Evolutionary conservation across 2,888 invertebrate genomes (phyloP).

Genomic region (Phragmatobia fuliginosa): DNA sequence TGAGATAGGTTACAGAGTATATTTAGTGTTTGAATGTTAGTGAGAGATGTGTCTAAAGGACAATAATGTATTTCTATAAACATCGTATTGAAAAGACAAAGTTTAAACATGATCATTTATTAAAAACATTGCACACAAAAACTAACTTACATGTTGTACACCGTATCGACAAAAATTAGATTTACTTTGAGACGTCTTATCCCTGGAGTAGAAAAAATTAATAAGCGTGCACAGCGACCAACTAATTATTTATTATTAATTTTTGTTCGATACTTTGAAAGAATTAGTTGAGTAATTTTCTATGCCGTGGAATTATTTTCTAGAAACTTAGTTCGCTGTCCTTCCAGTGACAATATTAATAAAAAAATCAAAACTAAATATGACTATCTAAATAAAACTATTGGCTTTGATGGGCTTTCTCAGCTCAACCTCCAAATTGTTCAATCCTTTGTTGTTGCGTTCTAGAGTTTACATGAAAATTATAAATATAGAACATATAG

Average conservation of each 20-base stretch:
- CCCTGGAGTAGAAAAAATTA: background rate
- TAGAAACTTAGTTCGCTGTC: background rate
- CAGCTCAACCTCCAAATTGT: background rate
- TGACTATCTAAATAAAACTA: too few relatives aligned
- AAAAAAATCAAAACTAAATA: too few relatives aligned
- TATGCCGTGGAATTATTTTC: background rate
- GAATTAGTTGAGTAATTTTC: background rate
- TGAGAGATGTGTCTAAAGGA: background rate
- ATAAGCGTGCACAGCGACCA: background rate
- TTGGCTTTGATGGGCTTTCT: too few relatives aligned
- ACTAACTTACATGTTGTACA: background rate
- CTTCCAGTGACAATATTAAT: background rate
- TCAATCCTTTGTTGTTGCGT: background rate
- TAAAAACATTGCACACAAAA: background rate
- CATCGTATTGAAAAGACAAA: background rate
- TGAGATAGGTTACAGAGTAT: background rate
- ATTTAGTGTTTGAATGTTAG: background rate
- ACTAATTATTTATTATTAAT: background rate
- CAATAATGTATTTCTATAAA: background rate
- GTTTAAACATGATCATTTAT: background rate
- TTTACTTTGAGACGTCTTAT: background rate
- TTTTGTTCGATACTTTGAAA: background rate
- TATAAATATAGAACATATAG: background rate
- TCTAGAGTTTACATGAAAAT: background rate
- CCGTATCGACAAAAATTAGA: too few relatives aligned